Evolutionary conservation across 1,140 invertebrate species (phyloP), one percentile per base, ranked within the genome.

Genomic region (Diploscapter pachys): DNA sequence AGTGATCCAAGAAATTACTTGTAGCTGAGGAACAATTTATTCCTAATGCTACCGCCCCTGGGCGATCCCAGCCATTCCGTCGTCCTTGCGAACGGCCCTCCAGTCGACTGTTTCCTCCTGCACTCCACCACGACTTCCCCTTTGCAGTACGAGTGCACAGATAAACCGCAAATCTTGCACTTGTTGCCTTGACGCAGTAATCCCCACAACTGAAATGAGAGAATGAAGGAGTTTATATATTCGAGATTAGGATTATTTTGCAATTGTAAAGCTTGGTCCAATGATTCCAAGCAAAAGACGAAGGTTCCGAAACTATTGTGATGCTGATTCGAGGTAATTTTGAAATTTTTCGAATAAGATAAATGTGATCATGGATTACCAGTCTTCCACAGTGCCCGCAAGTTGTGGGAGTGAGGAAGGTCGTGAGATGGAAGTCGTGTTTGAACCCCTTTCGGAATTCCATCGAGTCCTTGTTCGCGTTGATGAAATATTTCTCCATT

Each of bases 391-490:
- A 90, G 79, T 90, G 89, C 71, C 86, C 87, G 84, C 89, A 90
- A 76, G 89, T 88, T 70, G 89, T 89, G 8, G 89, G 89, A 77
- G 89, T 89, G 80, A 90, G 88, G 81, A 89, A 90, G 8, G 89
- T 89, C 4, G 88, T 89, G 81, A 90, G 89, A 79, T 88, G 87
- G 81, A 90, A 90, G 71, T 89, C 88, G 83, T 90, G 89, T 80
- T 89, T 89, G 79, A 89, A 89, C 73, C 88, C 88, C 77, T 85
- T 87, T 73, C 86, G 80, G 51, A 89, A 82, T 11, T 82, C 79
- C 6, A 69, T 67, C 4, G 87, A 87, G 81, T 88, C 87, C 72
- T 87, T 88, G 81, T 89, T 89, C 55, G 88, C 86, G 57, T 86
- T 86, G 63, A 89, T 83, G 80, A 90, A 89, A 80, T 90, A 89